Base-by-base conservation (phyloP, 2,113 vertebrate genomes). In the Corythornis vintsioides region DNA sequence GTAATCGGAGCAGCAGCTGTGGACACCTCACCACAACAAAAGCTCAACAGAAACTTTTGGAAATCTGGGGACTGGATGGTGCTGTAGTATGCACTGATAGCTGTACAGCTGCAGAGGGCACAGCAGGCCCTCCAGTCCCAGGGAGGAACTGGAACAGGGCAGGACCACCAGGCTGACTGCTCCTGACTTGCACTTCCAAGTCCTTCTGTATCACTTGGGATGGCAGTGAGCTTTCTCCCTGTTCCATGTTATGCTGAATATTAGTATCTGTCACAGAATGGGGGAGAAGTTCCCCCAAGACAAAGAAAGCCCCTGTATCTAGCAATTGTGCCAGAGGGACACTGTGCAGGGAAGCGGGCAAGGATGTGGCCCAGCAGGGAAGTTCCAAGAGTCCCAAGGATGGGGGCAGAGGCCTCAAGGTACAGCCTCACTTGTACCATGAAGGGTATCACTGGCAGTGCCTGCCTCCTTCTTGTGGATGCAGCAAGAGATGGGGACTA, bases 381-480 rank as follows among this genome's bases (percentile, higher is more conserved):
- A 59, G 28, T 50, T 75, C 26, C 25, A 26, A 33, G 61, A 48
- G 20, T 43, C 11, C 33, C 55, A 38, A 33, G 83, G 61, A 52
- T 0, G 4, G 29, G 13, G 24, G 19, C n/a, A 73, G 35, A 86
- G 33, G n/a, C n/a, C 14, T 45, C 7, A 2, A 64, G 56, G 35
- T 45, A 38, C 13, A 48, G 13, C 33, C n/a, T 67, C 7, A 3
- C 81, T 57, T 35, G 55, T 28, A 9, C 47, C 13, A 9, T 3
- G 4, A 15, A 25, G 12, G 14, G 5, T 14, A 8, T 48, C 87
- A 6, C 33, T n/a, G 4, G 7, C 28, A n/a, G 29, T 5, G 2
- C 43, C 55, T 0, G 0, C 33, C 3, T 1, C 50, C 38, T 59
- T 70, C 40, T 40, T 55, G 56, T 0, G 0, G 35, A 63, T 67